phyloP scores from a whole-genome alignment of 1,140 invertebrate species.

The Meloidogyne floridensis region DNA sequence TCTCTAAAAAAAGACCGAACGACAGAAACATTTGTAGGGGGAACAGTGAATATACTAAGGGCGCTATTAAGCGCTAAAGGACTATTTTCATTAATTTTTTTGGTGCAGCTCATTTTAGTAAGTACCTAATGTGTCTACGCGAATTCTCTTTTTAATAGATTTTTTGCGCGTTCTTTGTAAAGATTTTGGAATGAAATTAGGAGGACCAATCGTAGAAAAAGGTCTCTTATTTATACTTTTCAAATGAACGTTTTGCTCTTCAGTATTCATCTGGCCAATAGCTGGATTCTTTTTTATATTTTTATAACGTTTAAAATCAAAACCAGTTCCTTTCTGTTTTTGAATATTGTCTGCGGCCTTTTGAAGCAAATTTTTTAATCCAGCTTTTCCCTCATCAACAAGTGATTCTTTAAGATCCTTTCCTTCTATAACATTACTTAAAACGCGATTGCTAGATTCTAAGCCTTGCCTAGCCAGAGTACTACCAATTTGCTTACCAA shows the following conservation, averaged over 20 bases:
- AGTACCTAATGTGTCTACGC: conserved; percentile 19
- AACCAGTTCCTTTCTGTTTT: background rate
- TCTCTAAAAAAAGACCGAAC: conserved; percentile 31
- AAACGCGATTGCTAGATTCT: too few species aligned
- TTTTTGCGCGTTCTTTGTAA: too few species aligned
- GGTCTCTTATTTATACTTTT: too few species aligned
- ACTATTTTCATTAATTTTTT: conserved; percentile 31
- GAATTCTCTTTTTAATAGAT: background rate
- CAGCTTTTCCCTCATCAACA: background rate
- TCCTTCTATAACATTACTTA: too few species aligned
- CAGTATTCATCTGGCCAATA: background rate
- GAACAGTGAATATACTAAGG: too few species aligned
- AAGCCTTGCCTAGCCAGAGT: conserved; percentile 1
- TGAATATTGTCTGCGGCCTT: conserved; percentile 15
- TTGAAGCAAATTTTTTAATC: background rate
- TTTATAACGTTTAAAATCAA: conserved; percentile 14
- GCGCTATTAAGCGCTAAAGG: conserved; percentile 6
- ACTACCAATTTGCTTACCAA: conserved; percentile 11
- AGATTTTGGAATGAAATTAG: too few species aligned
- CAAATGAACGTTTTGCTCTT: too few species aligned
- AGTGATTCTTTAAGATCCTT: too few species aligned
- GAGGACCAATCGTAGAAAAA: too few species aligned
- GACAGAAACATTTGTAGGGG: conserved; percentile 31
- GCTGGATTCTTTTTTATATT: background rate
- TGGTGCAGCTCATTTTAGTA: conserved; percentile 23